Base-by-base conservation (phyloP, 1,140 invertebrate species). In the Drosophila sechellia region DNA sequence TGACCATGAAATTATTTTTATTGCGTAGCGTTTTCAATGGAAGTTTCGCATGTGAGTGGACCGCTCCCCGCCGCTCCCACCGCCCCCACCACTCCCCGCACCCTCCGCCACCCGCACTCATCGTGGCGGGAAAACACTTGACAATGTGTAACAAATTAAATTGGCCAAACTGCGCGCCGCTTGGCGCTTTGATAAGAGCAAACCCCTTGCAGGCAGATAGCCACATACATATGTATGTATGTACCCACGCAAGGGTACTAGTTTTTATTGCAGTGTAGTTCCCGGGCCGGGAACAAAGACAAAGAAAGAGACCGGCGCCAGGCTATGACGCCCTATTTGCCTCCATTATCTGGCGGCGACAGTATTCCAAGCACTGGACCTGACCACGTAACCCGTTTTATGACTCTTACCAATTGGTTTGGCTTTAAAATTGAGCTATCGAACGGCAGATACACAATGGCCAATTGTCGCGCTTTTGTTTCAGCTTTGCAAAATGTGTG, bases 1-100 rank as follows among this genome's bases (percentile, higher is more conserved):
- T 81, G 79, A 81, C 79, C 79, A 81, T 81, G 79, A 81, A 81
- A 81, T 72, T 81, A 81, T 69, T 78, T 81, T 68, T 77, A 81
- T 81, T 81, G 79, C 78, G 68, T 81, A 73, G 73, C 68, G 54
- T 77, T 65, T 76, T 55, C 58, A 40, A 42, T 54, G 59, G 52
- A 46, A 49, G 52, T 71, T 56, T 49, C 45, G 52, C 46, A 54
- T 27, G 45, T 40, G 45, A 15, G 43, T 34, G 13, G 49, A 43
- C 63, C 45, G 12, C 17, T 12, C 20, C 52, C 12, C 37, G 35
- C 4, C 20, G 17, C 49, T 27, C 35, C 4, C 37, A 42, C 4
- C 20, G n/a, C 49, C 37, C 35, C 4, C 20, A n/a, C 43, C 34
- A 4, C 46, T 17, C 10, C 43, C 25, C 43, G 49, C 31, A 1